Conservation (phyloP, 2,797 vertebrate genomes). For the Anabas testudineus region DNA sequence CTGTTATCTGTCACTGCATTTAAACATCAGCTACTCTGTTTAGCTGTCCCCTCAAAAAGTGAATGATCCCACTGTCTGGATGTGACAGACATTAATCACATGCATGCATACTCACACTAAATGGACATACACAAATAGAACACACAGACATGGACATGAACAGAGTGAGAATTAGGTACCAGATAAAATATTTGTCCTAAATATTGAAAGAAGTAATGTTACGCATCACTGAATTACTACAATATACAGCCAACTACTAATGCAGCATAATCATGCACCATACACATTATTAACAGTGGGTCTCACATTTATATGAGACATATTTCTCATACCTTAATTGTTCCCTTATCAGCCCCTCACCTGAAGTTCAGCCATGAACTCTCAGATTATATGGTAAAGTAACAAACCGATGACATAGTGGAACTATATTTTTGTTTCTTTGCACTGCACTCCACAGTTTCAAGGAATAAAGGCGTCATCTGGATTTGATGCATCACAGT, state of each 20-base stretch:
- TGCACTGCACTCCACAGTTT: too few relatives aligned
- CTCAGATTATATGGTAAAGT: too few relatives aligned
- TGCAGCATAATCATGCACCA: conserved; percentile 10
- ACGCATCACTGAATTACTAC: conserved; percentile 6
- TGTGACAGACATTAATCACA: conserved; percentile 38
- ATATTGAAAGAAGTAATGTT: conserved; percentile 25
- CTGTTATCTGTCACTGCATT: conserved; percentile 68
- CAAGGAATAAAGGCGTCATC: too few relatives aligned
- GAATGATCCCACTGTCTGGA: conserved; percentile 37
- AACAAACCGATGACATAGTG: too few relatives aligned
- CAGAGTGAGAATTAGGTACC: background rate
- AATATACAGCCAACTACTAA: conserved; percentile 14
- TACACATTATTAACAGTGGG: conserved; percentile 8
- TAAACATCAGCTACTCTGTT: conserved; percentile 58
- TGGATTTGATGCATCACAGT: too few relatives aligned
- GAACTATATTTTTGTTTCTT: too few relatives aligned
- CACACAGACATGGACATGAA: conserved; percentile 2
- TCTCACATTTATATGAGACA: too few relatives aligned
- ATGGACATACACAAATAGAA: background rate
- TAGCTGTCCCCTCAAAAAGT: conserved; percentile 37
- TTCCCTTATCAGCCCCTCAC: too few relatives aligned
- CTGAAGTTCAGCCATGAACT: too few relatives aligned
- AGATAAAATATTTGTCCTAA: conserved; percentile 5
- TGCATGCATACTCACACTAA: background rate
- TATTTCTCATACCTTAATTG: too few relatives aligned